Evolutionary conservation across 2,113 vertebrate species (phyloP).

Genomic region (Pseudorasbora parva): DNA sequence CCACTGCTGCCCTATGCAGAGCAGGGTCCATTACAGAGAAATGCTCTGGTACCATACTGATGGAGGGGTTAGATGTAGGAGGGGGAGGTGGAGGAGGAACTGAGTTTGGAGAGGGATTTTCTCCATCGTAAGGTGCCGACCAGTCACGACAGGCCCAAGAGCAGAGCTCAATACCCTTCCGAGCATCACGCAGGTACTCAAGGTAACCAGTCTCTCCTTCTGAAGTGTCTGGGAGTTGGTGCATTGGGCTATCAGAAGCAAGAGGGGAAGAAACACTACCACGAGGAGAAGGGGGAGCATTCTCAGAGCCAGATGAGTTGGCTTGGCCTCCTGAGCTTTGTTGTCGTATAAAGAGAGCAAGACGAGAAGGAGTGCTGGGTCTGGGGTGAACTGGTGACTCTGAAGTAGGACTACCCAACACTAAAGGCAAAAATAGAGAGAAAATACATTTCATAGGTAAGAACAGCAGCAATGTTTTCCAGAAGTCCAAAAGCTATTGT

Average conservation of each 20-base stretch:
- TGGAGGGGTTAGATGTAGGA: conserved; percentile 65
- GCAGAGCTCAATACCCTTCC: conserved; percentile 83
- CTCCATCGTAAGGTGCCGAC: conserved; percentile 94
- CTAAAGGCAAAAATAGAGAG: conserved; percentile 62
- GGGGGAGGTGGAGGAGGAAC: conserved; percentile 65
- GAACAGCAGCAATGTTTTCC: neutral
- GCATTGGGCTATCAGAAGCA: conserved; percentile 79
- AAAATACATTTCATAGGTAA: neutral
- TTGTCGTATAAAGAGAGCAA: conserved; percentile 91
- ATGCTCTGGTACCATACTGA: conserved; percentile 75
- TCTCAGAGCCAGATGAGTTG: conserved; percentile 61
- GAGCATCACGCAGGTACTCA: conserved; percentile 90
- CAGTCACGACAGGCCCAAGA: conserved; percentile 88
- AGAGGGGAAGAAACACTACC: conserved; percentile 57
- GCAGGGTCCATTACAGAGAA: conserved; percentile 66
- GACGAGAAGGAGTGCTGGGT: conserved; percentile 89
- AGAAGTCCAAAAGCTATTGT: neutral
- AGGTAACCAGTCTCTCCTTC: conserved; percentile 87
- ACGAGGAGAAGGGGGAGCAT: conserved; percentile 62
- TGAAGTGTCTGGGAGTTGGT: conserved; percentile 61
- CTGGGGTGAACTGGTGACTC: conserved; percentile 79
- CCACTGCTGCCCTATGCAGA: conserved; percentile 72
- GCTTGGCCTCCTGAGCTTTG: conserved; percentile 71
- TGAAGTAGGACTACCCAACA: conserved; percentile 82
- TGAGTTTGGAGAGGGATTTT: conserved; percentile 79